Conservation (phyloP, 2,113 vertebrate genomes). For the Rousettus leschenaultii region DNA sequence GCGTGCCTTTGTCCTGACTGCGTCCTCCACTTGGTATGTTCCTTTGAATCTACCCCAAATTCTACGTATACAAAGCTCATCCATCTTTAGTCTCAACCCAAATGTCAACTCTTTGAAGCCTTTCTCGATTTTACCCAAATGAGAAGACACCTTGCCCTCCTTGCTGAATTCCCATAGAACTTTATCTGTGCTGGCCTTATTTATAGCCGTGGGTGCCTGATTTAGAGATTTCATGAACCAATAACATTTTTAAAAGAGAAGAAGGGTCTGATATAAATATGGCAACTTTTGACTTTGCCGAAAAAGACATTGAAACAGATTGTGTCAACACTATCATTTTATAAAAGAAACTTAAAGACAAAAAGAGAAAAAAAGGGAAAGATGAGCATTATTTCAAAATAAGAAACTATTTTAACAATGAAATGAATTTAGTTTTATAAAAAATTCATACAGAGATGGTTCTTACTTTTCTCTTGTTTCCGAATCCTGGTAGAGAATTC, state of each 20-base stretch:
- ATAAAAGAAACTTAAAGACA: not conserved
- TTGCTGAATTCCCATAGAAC: not conserved
- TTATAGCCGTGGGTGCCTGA: not conserved
- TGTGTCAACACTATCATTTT: not conserved
- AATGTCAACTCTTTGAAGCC: constrained; percentile 31
- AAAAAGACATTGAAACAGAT: constrained; percentile 15
- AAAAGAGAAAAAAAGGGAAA: not conserved
- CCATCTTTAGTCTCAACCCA: constrained; percentile 23
- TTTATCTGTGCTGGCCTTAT: not conserved
- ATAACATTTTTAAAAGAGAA: not conserved
- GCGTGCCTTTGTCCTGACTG: not conserved
- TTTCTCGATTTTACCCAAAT: constrained; percentile 24
- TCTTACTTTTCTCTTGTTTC: not conserved
- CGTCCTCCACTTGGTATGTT: not conserved
- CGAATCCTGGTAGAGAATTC: not conserved
- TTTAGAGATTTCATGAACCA: not conserved
- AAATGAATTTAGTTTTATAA: not conserved
- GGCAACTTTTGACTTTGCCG: constrained; percentile 9
- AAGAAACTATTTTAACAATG: not conserved
- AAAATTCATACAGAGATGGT: not conserved
- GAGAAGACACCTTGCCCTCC: not conserved
- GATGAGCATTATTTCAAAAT: constrained; percentile 30
- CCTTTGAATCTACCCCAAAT: not conserved
- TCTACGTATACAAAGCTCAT: not conserved
- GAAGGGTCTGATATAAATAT: not conserved